phyloP scores from a whole-genome alignment of 2,113 vertebrate genomes.

The Tauraco erythrolophus region DNA sequence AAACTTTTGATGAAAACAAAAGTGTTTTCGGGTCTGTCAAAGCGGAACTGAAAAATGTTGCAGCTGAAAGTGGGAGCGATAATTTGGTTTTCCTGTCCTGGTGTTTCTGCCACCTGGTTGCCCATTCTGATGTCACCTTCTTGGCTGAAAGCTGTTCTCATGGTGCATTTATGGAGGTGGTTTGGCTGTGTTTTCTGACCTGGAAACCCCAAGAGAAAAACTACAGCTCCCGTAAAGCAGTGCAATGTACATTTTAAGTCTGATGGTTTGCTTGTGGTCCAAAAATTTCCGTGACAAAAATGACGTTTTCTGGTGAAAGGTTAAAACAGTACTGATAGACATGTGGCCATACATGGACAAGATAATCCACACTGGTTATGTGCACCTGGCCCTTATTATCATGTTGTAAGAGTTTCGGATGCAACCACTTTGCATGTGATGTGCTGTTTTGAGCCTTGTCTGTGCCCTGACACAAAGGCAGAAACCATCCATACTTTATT shows the following conservation, averaged over 20 bases:
- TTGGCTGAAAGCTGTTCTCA: not conserved
- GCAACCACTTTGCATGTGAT: not conserved
- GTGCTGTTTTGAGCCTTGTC: not conserved
- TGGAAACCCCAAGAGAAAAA: not conserved
- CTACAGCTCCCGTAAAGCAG: not conserved
- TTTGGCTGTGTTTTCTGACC: not conserved
- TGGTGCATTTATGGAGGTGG: not conserved
- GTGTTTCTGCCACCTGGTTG: not conserved
- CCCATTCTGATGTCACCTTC: not conserved
- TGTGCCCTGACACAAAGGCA: not conserved
- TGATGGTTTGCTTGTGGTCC: not conserved
- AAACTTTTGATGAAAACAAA: not conserved
- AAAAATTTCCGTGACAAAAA: not conserved
- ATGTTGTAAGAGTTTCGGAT: not conserved
- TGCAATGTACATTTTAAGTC: not conserved
- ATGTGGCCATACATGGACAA: not conserved
- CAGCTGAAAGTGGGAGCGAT: not conserved
- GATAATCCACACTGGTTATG: not conserved
- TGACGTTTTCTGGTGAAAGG: not conserved
- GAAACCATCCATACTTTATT: not conserved
- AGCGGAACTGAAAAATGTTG: not conserved
- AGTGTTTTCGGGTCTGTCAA: not conserved
- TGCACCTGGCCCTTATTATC: not conserved
- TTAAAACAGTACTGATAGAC: not conserved
- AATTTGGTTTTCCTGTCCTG: not conserved